These are phyloP conservation scores for Regulus satrapa DNA, from an alignment of 2,113 vertebrate genomes.

Conservation along the genomic window DNA sequence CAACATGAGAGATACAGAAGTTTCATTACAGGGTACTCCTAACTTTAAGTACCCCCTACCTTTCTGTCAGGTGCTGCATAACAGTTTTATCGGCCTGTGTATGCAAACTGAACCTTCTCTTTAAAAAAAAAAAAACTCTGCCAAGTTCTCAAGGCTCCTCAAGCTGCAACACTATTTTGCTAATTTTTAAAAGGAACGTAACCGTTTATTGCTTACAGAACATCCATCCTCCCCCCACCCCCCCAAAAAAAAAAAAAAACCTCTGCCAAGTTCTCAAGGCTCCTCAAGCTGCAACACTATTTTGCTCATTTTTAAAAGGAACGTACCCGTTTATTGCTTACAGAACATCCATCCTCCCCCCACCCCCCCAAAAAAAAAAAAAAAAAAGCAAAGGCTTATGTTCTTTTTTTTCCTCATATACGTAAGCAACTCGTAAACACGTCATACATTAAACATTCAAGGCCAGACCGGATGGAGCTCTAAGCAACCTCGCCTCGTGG, in stretches of 20 bases:
- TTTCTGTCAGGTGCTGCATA: background rate
- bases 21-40: background rate
- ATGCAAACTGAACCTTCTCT: accelerated
- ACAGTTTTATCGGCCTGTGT: accelerated
- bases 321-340: accelerated
- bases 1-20: accelerated
- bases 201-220: background rate
- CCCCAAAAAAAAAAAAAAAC: no score
- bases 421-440: accelerated
- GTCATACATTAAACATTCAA: background rate
- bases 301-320: background rate
- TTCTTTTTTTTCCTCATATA: accelerated
- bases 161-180: accelerated
- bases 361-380: no score
- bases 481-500: background rate
- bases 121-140: background rate
- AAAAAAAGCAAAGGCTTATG: background rate
- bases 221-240: background rate
- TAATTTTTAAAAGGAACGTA: accelerated
- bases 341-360: background rate
- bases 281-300: accelerated
- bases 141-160: background rate
- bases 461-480: background rate
- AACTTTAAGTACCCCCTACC: background rate
- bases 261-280: no score